Base-by-base conservation (phyloP, 2,113 vertebrate genomes). In the Nycticorax nycticorax region DNA sequence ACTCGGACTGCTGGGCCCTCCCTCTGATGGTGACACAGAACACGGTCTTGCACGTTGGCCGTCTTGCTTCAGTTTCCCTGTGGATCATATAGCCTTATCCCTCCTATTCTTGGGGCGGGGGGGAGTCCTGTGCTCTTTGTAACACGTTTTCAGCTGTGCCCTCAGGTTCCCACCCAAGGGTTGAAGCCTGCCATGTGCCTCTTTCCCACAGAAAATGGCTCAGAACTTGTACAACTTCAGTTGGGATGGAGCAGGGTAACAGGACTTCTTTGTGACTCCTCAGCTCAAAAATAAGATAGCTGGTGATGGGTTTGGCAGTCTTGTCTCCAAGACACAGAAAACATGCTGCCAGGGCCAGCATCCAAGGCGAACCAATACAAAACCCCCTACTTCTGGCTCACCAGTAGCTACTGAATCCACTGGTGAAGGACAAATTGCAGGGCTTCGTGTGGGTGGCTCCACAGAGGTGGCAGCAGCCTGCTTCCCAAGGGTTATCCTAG, bases 161-260 rank as follows among this genome's bases (percentile, higher is more conserved):
- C 67, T 68, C 1, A 3, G 20, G 28, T 76, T 85, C 32, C 26
- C 30, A 3, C n/a, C 14, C 0, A 0, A 82, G 16, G 19, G 33
- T 35, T 0, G 0, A 90, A 83, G 80, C 39, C 23, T 68, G 53
- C n/a, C n/a, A 33, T 0, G 0, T 45, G 39, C 50, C 50, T 66
- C 9, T 71, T 90, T 83, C n/a, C 23, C 16, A 22, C 32, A 55
- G 72, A 84, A 87, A 52, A 50, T 20, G 50, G 13, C 21, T 47
- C 63, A 85, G 66, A 75, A 78, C 69, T 83, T 60, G n/a, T 1
- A 74, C 59, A 63, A 28, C 35, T 66, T 71, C 35, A 47, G 8
- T 82, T 88, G 7, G 13, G 72, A 35, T 3, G 15, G 55, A 74
- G 60, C 59, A 86, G 55, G 47, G 21, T 26, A 77, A 77, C n/a